These are phyloP conservation scores for Apis laboriosa DNA, from an alignment of 1,140 invertebrate genomes.

Conservation along the genomic window DNA sequence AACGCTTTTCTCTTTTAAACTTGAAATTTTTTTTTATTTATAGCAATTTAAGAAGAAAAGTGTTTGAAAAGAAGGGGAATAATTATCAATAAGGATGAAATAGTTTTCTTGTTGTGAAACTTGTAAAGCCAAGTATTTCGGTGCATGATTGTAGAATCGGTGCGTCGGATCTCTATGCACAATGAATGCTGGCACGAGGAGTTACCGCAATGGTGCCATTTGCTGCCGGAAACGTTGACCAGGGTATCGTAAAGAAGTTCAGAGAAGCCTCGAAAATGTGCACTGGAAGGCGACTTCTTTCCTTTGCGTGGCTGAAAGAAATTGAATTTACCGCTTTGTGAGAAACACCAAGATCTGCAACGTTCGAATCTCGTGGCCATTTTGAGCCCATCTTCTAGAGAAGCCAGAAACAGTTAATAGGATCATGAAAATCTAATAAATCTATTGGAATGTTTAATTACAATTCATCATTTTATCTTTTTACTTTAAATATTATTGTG, in stretches of 20 bases:
- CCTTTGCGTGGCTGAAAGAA: not conserved
- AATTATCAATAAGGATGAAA: not conserved
- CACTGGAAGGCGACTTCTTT: not conserved
- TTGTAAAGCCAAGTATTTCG: not conserved
- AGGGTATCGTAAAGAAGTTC: slow-evolving; percentile 31
- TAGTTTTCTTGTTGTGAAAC: not conserved
- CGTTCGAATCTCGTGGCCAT: not conserved
- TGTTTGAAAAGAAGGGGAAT: not conserved
- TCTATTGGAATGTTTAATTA: slow-evolving; percentile 1
- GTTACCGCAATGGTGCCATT: slow-evolving; percentile 20
- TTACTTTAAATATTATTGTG: no score
- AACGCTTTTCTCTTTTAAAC: not conserved
- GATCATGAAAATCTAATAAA: not conserved
- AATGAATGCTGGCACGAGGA: slow-evolving; percentile 1
- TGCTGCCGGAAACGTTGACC: slow-evolving; percentile 20
- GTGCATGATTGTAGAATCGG: no score
- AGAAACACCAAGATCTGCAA: not conserved
- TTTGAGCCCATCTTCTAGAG: not conserved
- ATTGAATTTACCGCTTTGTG: slow-evolving; percentile 5
- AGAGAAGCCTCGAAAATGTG: not conserved
- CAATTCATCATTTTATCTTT: no score
- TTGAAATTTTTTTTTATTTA: not conserved
- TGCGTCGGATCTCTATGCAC: not conserved
- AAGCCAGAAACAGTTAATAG: not conserved
- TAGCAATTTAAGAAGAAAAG: not conserved